These are phyloP conservation scores for Andrena dorsata DNA, from an alignment of 2,888 invertebrate genomes.

Conservation along the genomic window DNA sequence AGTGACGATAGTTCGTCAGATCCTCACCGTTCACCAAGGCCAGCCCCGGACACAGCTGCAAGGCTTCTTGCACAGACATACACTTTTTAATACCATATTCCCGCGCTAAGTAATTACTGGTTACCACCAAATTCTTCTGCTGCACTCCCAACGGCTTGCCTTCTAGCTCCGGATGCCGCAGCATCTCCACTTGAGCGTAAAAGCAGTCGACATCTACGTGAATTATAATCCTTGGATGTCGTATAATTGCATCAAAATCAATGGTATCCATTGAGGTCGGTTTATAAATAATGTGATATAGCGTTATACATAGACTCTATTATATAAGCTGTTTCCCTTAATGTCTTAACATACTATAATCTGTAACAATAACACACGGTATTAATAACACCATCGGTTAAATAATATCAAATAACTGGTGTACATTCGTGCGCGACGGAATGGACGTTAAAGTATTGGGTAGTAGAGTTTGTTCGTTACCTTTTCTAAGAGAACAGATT, in stretches of 20 bases:
- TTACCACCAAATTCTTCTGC: conserved; percentile 94
- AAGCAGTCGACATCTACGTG: conserved; percentile 94
- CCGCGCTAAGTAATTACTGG: conserved; percentile 93
- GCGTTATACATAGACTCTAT: conserved; percentile 44
- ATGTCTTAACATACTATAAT: conserved; percentile 40
- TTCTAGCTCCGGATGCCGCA: conserved; percentile 89
- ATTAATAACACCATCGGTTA: too few species aligned
- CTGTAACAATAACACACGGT: conserved; percentile 43
- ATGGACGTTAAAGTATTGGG: background rate
- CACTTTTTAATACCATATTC: conserved; percentile 90
- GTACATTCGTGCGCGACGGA: background rate
- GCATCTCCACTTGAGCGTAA: conserved; percentile 94
- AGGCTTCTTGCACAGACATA: conserved; percentile 91
- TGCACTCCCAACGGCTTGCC: conserved; percentile 91
- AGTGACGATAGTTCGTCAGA: conserved; percentile 91
- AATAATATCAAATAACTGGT: too few species aligned
- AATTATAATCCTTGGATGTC: conserved; percentile 90
- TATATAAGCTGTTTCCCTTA: conserved; percentile 30
- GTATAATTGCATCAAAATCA: conserved; percentile 75
- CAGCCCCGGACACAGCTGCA: conserved; percentile 90
- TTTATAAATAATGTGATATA: conserved; percentile 41
- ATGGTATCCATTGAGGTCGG: conserved; percentile 79
- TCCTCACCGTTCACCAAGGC: conserved; percentile 93
- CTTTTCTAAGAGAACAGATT: conserved; percentile 37
- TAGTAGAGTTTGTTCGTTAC: conserved; percentile 28